Conservation (phyloP, 2,113 vertebrate genomes). For the Protomyctophum bolini region DNA sequence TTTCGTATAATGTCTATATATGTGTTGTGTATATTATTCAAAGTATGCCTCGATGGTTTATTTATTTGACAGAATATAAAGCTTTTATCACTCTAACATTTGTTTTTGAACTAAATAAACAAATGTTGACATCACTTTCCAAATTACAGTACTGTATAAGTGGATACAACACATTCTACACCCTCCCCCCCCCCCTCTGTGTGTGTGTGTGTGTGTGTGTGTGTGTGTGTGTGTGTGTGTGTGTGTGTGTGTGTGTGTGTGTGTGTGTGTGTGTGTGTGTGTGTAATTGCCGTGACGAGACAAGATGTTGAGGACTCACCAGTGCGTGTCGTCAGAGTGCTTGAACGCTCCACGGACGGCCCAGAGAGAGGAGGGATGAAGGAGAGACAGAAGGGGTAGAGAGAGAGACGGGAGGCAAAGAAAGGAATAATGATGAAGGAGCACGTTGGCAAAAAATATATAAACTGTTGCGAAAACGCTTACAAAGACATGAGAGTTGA, state of each 20-base stretch:
- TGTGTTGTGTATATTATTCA: background rate
- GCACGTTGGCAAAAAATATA: constrained; percentile 29
- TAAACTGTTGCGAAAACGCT: constrained; percentile 3
- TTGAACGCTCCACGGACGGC: constrained; percentile 75
- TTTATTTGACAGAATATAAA: too few relatives aligned
- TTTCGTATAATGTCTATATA: background rate
- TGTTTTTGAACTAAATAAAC: background rate
- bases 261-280: constrained; percentile 49
- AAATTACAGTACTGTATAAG: constrained; percentile 1
- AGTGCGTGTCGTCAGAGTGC: constrained; percentile 73
- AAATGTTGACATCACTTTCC: background rate
- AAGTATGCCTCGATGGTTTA: constrained; percentile 9
- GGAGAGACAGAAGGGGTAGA: constrained; percentile 65
- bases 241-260: constrained; percentile 38
- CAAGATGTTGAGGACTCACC: constrained; percentile 81
- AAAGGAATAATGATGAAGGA: constrained; percentile 19
- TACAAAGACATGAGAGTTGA: background rate
- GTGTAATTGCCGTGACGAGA: constrained; percentile 83
- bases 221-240: constrained; percentile 22
- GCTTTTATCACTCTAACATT: constrained; percentile 16
- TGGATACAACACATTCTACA: constrained; percentile 12
- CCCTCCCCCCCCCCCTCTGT: background rate
- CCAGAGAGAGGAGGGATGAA: constrained; percentile 71
- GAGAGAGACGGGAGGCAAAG: constrained; percentile 7
- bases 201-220: constrained; percentile 7